Evolutionary conservation across 2,888 invertebrate species (phyloP).

Genomic region (Rhamnusium bicolor): DNA sequence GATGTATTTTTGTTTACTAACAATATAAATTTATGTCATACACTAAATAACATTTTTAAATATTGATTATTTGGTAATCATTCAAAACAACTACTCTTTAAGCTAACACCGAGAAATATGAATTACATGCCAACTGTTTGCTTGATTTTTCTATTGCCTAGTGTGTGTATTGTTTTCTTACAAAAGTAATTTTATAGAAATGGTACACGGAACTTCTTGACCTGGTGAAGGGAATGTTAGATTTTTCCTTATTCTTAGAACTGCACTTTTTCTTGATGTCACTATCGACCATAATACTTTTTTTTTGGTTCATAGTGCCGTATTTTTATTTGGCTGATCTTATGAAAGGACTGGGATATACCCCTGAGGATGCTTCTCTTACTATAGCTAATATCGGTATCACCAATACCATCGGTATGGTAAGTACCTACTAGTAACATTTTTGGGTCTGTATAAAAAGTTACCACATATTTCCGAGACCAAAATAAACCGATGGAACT

Average conservation of each 20-base stretch:
- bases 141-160: not conserved
- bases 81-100: no score
- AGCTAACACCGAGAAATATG: not conserved
- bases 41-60: no score
- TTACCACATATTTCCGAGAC: no score
- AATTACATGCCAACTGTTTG: conserved; percentile 34
- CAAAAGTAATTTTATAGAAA: conserved; percentile 73
- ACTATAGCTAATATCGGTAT: conserved; percentile 91
- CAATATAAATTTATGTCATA: no score
- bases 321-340: conserved; percentile 95
- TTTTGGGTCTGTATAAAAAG: no score
- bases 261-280: conserved; percentile 87
- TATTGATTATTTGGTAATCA: no score
- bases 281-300: conserved; percentile 89
- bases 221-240: conserved; percentile 81
- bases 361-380: conserved; percentile 82
- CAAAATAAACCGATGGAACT: no score
- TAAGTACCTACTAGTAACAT: no score
- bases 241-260: conserved; percentile 85
- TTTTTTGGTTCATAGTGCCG: conserved; percentile 95
- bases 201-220: conserved; percentile 82
- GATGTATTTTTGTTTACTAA: no score
- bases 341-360: conserved; percentile 79
- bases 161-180: not conserved
- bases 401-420: conserved; percentile 93